phyloP scores from a whole-genome alignment of 2,113 vertebrate genomes.

The Promerops cafer region DNA sequence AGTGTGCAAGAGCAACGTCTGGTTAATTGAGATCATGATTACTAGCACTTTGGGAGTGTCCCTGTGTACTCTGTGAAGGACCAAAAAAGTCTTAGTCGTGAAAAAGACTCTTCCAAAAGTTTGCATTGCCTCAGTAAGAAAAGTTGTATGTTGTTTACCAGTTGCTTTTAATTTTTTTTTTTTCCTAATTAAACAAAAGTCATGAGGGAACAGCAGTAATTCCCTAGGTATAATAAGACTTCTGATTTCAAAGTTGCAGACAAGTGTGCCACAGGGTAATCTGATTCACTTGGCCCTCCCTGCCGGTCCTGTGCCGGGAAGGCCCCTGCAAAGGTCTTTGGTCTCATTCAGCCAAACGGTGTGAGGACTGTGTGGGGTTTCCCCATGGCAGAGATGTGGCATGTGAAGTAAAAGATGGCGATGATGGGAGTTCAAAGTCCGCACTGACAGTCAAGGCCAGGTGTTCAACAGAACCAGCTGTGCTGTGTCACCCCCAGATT shows the following conservation, averaged over 20 bases:
- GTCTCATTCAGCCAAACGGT: fast-evolving
- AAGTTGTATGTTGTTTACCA: background rate
- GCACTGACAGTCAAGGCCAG: background rate
- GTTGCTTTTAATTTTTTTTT: background rate
- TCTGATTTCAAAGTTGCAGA: background rate
- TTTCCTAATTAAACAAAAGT: background rate
- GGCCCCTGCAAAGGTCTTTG: background rate
- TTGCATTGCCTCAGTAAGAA: background rate
- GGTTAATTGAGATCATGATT: fast-evolving
- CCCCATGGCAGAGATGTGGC: background rate
- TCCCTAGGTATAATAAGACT: fast-evolving
- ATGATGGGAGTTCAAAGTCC: background rate
- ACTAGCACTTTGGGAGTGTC: background rate
- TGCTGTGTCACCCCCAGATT: background rate
- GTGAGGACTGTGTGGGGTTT: background rate
- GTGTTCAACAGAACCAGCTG: background rate
- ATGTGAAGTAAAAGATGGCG: background rate
- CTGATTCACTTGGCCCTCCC: background rate
- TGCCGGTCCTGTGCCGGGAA: fast-evolving
- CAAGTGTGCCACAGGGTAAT: no score
- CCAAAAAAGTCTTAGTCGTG: no score
- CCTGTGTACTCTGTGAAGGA: fast-evolving
- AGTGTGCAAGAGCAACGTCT: background rate
- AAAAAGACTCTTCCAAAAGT: background rate
- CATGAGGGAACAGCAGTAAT: fast-evolving